phyloP scores from a whole-genome alignment of 2,888 invertebrate species.

The Pandemis corylana region DNA sequence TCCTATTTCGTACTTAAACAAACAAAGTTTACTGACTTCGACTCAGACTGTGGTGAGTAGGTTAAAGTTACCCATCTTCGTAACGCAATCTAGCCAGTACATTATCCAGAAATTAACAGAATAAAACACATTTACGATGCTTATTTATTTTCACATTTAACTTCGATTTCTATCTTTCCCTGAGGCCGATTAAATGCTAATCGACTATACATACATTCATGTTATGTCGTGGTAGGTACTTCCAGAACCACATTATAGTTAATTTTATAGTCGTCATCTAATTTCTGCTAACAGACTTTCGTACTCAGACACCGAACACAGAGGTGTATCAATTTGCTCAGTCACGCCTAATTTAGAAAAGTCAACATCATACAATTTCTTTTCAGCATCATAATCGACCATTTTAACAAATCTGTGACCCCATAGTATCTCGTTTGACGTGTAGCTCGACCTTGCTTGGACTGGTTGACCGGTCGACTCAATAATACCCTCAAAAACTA shows the following conservation, averaged over 20 bases:
- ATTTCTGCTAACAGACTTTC: conserved; percentile 56
- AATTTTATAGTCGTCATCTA: background rate
- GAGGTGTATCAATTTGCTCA: conserved; percentile 92
- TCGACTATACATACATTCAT: no score
- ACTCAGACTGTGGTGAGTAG: no score
- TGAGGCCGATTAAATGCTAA: no score
- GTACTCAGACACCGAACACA: conserved; percentile 91
- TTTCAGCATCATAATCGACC: conserved; percentile 89
- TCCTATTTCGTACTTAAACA: no score
- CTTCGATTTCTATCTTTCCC: no score
- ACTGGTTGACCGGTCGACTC: conserved; percentile 95
- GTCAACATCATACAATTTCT: conserved; percentile 92
- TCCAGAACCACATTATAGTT: background rate
- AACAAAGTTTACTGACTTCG: no score
- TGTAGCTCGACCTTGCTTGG: conserved; percentile 92
- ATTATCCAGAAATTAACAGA: no score
- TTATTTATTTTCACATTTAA: no score
- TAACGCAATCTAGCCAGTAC: no score
- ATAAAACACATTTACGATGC: no score
- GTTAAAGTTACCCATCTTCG: no score
- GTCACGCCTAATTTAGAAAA: conserved; percentile 95
- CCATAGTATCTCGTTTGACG: conserved; percentile 93
- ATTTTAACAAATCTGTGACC: conserved; percentile 93
- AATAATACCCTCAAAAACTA: conserved; percentile 94
- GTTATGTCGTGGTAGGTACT: background rate